Evolutionary conservation across 1,140 invertebrate species (phyloP), one percentile per base, ranked within the genome.

Genomic region (Cydia pomonella): DNA sequence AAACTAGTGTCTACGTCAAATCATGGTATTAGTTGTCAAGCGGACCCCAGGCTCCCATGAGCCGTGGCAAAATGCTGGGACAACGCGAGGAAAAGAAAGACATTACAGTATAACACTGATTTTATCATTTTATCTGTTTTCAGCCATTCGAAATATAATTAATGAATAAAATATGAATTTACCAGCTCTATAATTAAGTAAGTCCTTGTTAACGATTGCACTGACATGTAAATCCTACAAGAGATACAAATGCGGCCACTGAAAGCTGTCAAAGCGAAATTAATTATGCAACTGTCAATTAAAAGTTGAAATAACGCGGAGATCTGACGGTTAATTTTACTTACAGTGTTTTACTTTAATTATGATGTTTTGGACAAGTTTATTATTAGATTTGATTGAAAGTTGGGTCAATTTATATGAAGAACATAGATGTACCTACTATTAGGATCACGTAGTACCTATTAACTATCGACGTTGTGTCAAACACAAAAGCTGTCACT

Each of bases 281-380:
- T 44, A 59, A 59, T 59, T 59, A 59, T 59, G 53, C 53, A 59
- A 23, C 18, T 23, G 53, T 59, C 53, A 59, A 59, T 59, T 59
- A 59, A 59, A 59, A 59, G 53, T 59, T 59, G n/a, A n/a, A 59
- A n/a, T n/a, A n/a, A 59, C n/a, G 10, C 16, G n/a, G 10, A 9
- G 21, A 23, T 3, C 21, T 10, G 18, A 21, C 18, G 18, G 18
- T 23, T 23, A 21, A 23, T 59, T 18, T 53, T 53, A 59, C 53
- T 59, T 59, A 18, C 21, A 10, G 21, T 59, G 3, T 59, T 59
- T 23, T 59, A 21, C 53, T 59, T 59, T 59, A 59, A 59, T 59
- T 59, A 59, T 53, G 50, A 18, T 4, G 50, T 59, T 50, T 16
- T n/a, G 47, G 47, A 50, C 6, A 10, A 59, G 53, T 23, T 59